Conservation (phyloP, 2,797 vertebrate genomes). For the Rhynchonycteris naso region DNA sequence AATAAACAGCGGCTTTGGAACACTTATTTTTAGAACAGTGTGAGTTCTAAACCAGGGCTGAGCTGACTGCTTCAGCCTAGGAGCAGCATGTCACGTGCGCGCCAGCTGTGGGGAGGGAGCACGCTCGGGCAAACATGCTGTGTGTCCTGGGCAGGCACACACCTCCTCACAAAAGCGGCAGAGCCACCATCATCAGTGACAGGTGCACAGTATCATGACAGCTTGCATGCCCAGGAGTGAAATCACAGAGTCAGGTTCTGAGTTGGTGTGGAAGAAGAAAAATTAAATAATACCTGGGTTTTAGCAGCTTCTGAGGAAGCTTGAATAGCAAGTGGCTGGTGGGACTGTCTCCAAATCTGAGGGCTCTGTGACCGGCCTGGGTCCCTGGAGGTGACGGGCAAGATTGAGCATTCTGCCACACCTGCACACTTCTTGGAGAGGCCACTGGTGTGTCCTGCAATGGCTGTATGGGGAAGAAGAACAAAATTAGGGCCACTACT, state of each 20-base stretch:
- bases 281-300: constrained; percentile 86
- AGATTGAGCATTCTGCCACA: constrained; percentile 58
- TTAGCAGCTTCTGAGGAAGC: constrained; percentile 85
- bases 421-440: background rate
- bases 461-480: constrained; percentile 8
- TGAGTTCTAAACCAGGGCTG: constrained; percentile 28
- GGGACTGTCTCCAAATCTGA: constrained; percentile 87
- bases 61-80: background rate
- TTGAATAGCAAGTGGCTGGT: constrained; percentile 90
- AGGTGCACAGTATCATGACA: background rate
- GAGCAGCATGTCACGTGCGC: background rate
- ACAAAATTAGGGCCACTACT: background rate
- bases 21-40: constrained; percentile 32
- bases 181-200: background rate
- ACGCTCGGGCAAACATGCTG: fast-evolving
- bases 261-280: background rate
- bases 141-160: background rate
- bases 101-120: background rate
- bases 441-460: constrained; percentile 73
- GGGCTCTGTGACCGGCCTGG: constrained; percentile 83
- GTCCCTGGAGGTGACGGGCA: constrained; percentile 57
- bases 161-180: background rate
- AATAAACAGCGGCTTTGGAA: constrained; percentile 63
- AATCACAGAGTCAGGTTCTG: background rate
- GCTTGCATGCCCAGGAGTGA: background rate